Evolutionary conservation across 2,888 invertebrate species (phyloP).

Genomic region (Villa cingulata): DNA sequence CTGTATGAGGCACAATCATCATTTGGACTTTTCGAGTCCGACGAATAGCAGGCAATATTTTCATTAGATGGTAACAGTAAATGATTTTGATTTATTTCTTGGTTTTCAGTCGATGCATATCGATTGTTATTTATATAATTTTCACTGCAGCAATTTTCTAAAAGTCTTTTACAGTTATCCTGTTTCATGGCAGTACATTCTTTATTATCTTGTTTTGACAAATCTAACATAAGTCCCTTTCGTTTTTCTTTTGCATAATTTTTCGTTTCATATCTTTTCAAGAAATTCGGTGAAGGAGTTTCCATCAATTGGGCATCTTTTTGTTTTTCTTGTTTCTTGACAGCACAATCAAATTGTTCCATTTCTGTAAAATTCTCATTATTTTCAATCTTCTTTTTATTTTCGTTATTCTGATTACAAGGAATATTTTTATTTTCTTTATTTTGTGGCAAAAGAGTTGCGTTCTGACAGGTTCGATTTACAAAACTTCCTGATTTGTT

Average conservation of each 20-base stretch:
- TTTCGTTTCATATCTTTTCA: too few species aligned
- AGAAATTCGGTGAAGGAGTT: too few species aligned
- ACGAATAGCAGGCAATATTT: conserved; percentile 32
- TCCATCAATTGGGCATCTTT: too few species aligned
- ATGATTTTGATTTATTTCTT: conserved; percentile 32
- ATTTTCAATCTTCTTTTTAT: neutral
- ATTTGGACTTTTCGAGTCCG: conserved; percentile 32
- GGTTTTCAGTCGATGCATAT: conserved; percentile 1
- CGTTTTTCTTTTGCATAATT: conserved; percentile 29
- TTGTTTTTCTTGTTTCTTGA: too few species aligned
- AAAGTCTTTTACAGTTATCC: conserved; percentile 19
- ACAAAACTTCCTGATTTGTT: conserved; percentile 20
- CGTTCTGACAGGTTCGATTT: conserved; percentile 13
- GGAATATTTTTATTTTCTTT: too few species aligned
- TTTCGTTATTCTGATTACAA: conserved; percentile 2
- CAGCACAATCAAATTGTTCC: too few species aligned
- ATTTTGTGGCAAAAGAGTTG: conserved; percentile 10
- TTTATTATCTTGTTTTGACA: conserved; percentile 38
- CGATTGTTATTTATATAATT: conserved; percentile 16
- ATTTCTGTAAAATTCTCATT: too few species aligned
- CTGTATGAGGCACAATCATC: conserved; percentile 36
- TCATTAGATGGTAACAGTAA: conserved; percentile 30
- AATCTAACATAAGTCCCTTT: conserved; percentile 48
- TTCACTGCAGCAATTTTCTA: conserved; percentile 26
- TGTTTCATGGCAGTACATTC: conserved; percentile 17